Evolutionary conservation across 2,888 invertebrate genomes (phyloP), one percentile per base, ranked within the genome.

Genomic region (Platynereis dumerilii): DNA sequence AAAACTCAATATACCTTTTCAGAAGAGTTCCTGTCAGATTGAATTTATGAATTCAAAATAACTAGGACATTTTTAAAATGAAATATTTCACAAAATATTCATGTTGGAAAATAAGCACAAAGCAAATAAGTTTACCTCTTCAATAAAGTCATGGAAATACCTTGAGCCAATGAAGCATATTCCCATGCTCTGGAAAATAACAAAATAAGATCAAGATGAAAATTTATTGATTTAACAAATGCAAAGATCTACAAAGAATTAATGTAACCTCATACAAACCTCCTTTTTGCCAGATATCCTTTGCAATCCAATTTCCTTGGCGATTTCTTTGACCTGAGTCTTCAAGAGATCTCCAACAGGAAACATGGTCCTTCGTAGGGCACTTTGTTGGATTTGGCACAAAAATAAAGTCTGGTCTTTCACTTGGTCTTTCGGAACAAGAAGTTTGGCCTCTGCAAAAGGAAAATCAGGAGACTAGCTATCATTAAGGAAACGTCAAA

Each of bases 331-430:
- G 0, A 98, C 94, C 78, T 91, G 86, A 12, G 79, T 80, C 85
- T 99, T 98, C 1, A 87, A 80, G 59, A 92, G 83, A 56, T 88
- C 85, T 22, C 95, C 95, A 60, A 99, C 78, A 0, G 98, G 97
- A 85, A 99, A 99, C 90, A 98, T 91, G 24, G 93, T 91, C 82
- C 87, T 89, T 70, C 88, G 87, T 26, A 99, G 86, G 0, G 94
- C 88, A 67, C 87, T 84, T 80, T 94, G 93, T 55, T 89, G 86
- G 17, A 97, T 89, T 86, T 93, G 93, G 60, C 92, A 91, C 56
- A 99, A 85, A 82, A 98, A 98, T 80, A 96, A 93, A 17, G 96
- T 96, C 86, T 99, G 98, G 83, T 98, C 98, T 86, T 98, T 99
- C 54, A 87, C 86, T 28, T 78, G 79, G 81, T 97, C 96, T 65